A percentile compares a stretch with the other conserved stretches of the same genome.
Evolutionary conservation across 2,888 invertebrate genomes (phyloP).

Genomic region (Lasioglossum oenotherae): DNA sequence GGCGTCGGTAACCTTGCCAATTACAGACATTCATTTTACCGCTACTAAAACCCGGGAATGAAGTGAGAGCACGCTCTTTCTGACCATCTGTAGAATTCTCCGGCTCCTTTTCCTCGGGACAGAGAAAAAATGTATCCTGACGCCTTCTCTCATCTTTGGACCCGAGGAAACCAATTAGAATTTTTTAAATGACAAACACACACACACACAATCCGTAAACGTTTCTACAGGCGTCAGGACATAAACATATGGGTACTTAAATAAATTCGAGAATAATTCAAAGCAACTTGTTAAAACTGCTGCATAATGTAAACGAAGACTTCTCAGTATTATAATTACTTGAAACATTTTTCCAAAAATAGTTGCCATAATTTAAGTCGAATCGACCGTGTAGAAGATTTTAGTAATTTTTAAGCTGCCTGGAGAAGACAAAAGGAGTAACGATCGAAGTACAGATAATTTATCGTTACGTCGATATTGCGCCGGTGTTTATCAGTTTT

Average conservation of each 20-base stretch:
- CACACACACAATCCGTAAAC: neutral
- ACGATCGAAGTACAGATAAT: neutral
- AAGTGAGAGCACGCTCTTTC: neutral
- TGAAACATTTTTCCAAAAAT: neutral
- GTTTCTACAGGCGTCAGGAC: neutral
- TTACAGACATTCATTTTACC: constrained; percentile 8
- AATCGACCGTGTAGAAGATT: neutral
- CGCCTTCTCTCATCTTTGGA: neutral
- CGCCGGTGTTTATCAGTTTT: neutral
- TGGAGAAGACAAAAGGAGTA: neutral
- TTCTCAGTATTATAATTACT: no score
- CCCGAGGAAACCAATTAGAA: neutral
- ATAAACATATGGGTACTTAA: neutral
- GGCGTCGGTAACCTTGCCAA: constrained; percentile 4
- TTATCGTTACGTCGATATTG: neutral
- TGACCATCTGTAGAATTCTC: neutral
- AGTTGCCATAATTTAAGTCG: no score
- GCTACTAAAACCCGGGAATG: neutral
- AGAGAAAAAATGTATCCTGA: neutral
- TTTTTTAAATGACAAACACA: neutral
- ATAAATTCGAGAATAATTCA: neutral
- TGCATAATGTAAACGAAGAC: neutral
- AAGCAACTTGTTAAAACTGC: neutral
- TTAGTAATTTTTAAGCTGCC: neutral
- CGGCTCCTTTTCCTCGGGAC: neutral